Evolutionary conservation across 2,888 invertebrate species (phyloP).

Genomic region (Hemaris fuciformis): DNA sequence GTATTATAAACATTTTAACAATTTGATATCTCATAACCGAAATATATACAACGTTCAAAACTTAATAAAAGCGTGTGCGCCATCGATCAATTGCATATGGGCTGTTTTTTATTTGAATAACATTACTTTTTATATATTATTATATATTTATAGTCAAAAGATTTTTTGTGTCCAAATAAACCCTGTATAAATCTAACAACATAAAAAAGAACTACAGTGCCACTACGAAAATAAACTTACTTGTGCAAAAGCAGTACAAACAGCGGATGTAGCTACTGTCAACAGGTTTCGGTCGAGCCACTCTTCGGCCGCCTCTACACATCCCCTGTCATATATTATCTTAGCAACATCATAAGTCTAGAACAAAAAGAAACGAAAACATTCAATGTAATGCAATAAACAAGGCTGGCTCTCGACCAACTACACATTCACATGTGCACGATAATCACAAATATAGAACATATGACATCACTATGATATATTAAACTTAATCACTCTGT

Average conservation of each 20-base stretch:
- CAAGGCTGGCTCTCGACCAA: slow-evolving; percentile 5
- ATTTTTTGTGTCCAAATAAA: too few species aligned
- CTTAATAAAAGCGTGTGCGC: too few species aligned
- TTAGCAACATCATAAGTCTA: slow-evolving; percentile 90
- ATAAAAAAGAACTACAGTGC: slow-evolving; percentile 12
- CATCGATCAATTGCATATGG: too few species aligned
- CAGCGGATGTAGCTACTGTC: slow-evolving; percentile 93
- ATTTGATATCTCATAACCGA: too few species aligned
- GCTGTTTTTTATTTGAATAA: too few species aligned
- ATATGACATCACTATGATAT: too few species aligned
- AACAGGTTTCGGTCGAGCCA: slow-evolving; percentile 98
- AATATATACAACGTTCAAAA: too few species aligned
- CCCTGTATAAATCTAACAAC: too few species aligned
- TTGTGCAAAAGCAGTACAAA: slow-evolving; percentile 96
- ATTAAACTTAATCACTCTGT: too few species aligned
- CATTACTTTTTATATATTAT: too few species aligned
- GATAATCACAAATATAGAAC: slow-evolving; percentile 9
- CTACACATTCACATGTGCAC: slow-evolving; percentile 13
- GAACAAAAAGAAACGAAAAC: slow-evolving; percentile 67
- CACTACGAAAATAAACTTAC: slow-evolving; percentile 82
- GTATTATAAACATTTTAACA: too few species aligned
- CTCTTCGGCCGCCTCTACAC: slow-evolving; percentile 95
- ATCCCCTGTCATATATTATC: slow-evolving; percentile 96
- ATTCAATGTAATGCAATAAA: slow-evolving; percentile 31
- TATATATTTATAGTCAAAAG: too few species aligned